phyloP scores from a whole-genome alignment of 2,797 vertebrate species.

The Sebastes cheni region DNA sequence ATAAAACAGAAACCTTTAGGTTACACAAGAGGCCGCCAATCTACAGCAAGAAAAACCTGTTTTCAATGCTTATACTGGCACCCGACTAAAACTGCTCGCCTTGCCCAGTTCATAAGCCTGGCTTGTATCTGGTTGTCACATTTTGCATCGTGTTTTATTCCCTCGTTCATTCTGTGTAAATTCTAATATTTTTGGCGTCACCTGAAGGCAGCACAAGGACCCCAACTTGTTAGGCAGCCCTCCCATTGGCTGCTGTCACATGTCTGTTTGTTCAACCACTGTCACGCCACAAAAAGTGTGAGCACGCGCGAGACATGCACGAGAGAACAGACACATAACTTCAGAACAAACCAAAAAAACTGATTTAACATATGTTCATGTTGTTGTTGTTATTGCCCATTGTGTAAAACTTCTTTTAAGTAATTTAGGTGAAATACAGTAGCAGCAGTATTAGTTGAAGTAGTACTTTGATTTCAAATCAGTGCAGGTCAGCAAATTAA shows the following conservation, averaged over 20 bases:
- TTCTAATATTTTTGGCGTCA: accelerated
- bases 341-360: not conserved
- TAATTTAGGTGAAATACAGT: not conserved
- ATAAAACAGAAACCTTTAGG: not conserved
- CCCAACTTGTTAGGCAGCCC: not conserved
- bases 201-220: conserved; percentile 22
- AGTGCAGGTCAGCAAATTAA: not conserved
- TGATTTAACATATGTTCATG: not conserved
- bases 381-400: not conserved
- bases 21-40: no score
- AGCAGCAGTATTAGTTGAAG: not conserved
- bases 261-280: not conserved
- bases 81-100: not conserved
- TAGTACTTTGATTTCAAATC: not conserved
- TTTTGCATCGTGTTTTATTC: not conserved
- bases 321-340: not conserved
- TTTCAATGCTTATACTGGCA: not conserved
- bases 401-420: not conserved
- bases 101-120: not conserved
- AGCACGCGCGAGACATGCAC: not conserved
- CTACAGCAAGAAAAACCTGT: not conserved
- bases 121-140: not conserved
- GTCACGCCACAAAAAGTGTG: not conserved
- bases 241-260: conserved; percentile 19
- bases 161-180: not conserved